Base-by-base conservation (phyloP, 2,888 invertebrate genomes). In the Myopa tessellatipennis region DNA sequence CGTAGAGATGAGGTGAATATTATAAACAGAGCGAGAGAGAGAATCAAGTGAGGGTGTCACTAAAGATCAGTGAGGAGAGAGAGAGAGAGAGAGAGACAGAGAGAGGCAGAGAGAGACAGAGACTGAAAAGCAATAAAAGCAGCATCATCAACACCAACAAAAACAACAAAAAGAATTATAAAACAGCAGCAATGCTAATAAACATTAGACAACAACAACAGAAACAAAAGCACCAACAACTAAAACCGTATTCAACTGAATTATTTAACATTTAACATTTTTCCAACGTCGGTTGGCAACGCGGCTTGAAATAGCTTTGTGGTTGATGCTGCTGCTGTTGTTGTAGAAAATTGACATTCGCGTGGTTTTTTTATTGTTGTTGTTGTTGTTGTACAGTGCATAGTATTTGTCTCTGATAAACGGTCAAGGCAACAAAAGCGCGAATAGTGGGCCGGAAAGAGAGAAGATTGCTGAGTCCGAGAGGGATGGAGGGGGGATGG, bases 371-470 rank as follows among this genome's bases (percentile, higher is more conserved):
- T 26, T 26, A 34, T 45, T 45, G 10, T 45, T 45, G 6, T 45
- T 26, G 6, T 45, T 45, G 7, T 45, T 45, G 45, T 45, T 63
- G n/a, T 16, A 67, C 58, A 34, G 3, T 50, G 50, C 52, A 16
- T 26, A 18, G 52, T 7, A 65, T n/a, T 67, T 50, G 18, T 70
- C 52, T 18, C 18, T 70, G 52, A 70, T 34, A 70, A 70, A 26
- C 70, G 70, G 52, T 70, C 70, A 70, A 70, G 70, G 70, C 70
- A 26, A 50, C 26, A 52, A 10, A 45, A 16, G 10, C 14, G 26
- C 34, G 34, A 3, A 4, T 36, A 50, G n/a, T 50, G 26, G 55
- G 36, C 4, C 12, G 68, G n/a, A 16, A 26, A 45, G 68, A 12
- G 16, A 26, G 50, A 26, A 68, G n/a, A 45, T 8, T 8, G 45